Evolutionary conservation across 1,140 invertebrate genomes (phyloP).

Genomic region (Chrysomallon squamiferum): DNA sequence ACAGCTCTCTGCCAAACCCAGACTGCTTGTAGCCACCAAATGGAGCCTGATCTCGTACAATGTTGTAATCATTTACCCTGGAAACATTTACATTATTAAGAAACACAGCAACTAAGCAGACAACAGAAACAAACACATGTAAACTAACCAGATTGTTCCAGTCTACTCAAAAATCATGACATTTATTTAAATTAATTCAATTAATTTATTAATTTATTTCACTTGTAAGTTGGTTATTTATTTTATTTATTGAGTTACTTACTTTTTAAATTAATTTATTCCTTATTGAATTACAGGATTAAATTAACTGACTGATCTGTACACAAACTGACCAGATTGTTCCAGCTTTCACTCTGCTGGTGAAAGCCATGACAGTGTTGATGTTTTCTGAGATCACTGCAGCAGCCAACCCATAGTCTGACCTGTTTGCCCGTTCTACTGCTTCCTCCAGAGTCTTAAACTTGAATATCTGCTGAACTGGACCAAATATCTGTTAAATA

Average conservation of each 20-base stretch:
- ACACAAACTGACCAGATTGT: conserved; percentile 92
- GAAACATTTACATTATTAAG: too few species aligned
- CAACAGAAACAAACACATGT: too few species aligned
- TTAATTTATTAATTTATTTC: too few species aligned
- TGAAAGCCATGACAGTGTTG: conserved; percentile 66
- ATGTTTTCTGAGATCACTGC: conserved; percentile 87
- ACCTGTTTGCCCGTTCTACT: conserved; percentile 84
- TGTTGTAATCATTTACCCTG: conserved; percentile 82
- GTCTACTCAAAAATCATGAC: not conserved
- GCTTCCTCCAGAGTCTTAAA: conserved; percentile 87
- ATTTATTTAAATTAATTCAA: not conserved
- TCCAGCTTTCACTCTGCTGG: conserved; percentile 74
- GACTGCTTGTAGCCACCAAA: conserved; percentile 88
- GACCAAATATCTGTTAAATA: conserved; percentile 81
- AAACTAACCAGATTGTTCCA: too few species aligned
- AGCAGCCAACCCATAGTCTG: conserved; percentile 84
- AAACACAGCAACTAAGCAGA: too few species aligned
- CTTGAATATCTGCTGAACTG: conserved; percentile 86
- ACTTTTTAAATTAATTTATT: too few species aligned
- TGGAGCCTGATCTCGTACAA: conserved; percentile 74
- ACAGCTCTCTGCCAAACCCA: conserved; percentile 86
- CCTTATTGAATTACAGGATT: too few species aligned
- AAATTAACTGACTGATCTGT: too few species aligned
- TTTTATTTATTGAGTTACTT: too few species aligned
- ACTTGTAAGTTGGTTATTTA: too few species aligned